These are phyloP conservation scores for Eurystomus gularis DNA, from an alignment of 2,113 vertebrate species.

Conservation along the genomic window DNA sequence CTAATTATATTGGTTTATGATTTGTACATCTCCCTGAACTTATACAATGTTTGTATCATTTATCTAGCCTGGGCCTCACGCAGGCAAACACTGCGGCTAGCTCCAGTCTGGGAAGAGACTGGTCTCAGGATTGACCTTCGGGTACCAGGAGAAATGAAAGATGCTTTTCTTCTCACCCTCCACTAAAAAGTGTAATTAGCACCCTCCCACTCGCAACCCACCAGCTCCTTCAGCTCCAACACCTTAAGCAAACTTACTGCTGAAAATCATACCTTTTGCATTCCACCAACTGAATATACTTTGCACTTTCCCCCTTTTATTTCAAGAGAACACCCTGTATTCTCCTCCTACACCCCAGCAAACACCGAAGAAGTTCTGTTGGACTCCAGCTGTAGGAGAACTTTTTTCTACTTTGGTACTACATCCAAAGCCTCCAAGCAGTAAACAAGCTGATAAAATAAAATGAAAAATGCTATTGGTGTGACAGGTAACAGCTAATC, in stretches of 20 bases:
- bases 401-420: constrained; percentile 6
- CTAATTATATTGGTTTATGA: constrained; percentile 70
- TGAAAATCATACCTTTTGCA: not conserved
- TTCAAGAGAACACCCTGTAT: not conserved
- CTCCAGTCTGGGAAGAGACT: not conserved
- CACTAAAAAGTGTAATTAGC: not conserved
- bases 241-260: not conserved
- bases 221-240: not conserved
- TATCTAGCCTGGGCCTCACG: constrained; percentile 22
- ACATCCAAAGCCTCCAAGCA: constrained; percentile 14
- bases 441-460: constrained; percentile 68
- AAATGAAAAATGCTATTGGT: constrained; percentile 46
- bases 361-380: not conserved
- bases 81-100: not conserved
- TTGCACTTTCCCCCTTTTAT: not conserved
- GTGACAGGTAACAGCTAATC: constrained; percentile 77
- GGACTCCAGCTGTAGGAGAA: not conserved
- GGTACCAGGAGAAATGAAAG: not conserved
- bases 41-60: constrained; percentile 34
- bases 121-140: not conserved
- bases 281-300: not conserved
- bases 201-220: not conserved
- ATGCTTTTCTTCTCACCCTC: not conserved
- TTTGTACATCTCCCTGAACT: constrained; percentile 61
- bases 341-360: not conserved